Base-by-base conservation (phyloP, 2,113 vertebrate genomes). In the Ceyx margarethae region DNA sequence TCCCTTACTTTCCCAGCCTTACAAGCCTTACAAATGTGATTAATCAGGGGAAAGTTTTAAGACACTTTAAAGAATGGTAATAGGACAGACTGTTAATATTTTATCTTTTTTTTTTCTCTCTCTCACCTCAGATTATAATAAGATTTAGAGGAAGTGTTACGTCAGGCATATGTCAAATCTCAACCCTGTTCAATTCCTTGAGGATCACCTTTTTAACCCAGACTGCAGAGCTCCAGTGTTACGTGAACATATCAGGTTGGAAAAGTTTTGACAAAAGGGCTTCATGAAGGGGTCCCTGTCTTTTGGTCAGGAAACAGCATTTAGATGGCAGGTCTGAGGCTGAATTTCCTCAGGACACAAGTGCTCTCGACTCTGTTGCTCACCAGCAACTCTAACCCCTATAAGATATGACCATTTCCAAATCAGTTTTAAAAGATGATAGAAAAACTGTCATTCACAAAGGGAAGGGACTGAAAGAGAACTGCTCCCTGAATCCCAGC, bases 21-120 rank as follows among this genome's bases (percentile, higher is more conserved):
- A 26, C 13, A 64, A 86, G 17, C 12, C 18, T 89, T 85, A 82
- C 11, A 58, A 96, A 85, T 40, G n/a, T 26, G 29, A 82, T 77
- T 85, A 77, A 81, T 74, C 56, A 81, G 53, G 16, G 54, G 42
- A 76, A 93, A 87, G 29, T 91, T 86, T 92, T 51, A 82, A 80
- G 33, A 58, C 66, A 42, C 17, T 89, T 89, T 82, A 67, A 87
- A 76, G 37, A 66, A 90, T 66, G 56, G 45, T 33, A 92, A 11
- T 40, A 40, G 17, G 31, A 81, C 33, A 77, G 12, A 35, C 9
- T 45, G 37, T 71, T 89, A 89, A 85, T 83, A 89, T 85, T 91
- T 87, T 86, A 83, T 77, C 5, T 82, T 89, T 87, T 86, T 83
- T 5, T 67, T 81, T 68, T 76, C 81, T 78, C 71, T 84, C 23